A percentile compares a stretch with the other conserved stretches of the same genome.
Evolutionary conservation across 1,140 invertebrate species (phyloP).

Genomic region (Hylaeus volcanicus): DNA sequence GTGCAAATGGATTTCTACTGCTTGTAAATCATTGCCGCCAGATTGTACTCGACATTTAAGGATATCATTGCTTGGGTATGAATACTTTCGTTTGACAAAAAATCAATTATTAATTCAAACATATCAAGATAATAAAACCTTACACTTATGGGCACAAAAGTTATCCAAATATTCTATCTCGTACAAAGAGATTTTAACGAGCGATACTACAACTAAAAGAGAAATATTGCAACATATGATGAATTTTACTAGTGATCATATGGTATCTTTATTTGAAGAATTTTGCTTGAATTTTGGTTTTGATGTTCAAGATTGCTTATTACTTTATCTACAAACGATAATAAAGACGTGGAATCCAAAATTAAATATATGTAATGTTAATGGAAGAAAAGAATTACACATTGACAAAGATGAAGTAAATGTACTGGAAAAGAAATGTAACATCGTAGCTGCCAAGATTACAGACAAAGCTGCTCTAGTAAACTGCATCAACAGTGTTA

Average conservation of each 20-base stretch:
- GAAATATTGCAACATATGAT: slow-evolving; percentile 71
- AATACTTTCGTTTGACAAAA: slow-evolving; percentile 67
- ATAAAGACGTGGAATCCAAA: slow-evolving; percentile 75
- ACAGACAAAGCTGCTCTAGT: slow-evolving; percentile 66
- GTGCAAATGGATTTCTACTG: slow-evolving; percentile 54
- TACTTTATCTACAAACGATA: slow-evolving; percentile 72
- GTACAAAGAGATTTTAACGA: slow-evolving; percentile 71
- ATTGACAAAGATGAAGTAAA: slow-evolving; percentile 65
- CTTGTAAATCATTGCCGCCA: slow-evolving; percentile 52
- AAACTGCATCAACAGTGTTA: slow-evolving; percentile 49
- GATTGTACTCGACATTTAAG: slow-evolving; percentile 61
- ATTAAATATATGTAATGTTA: slow-evolving; percentile 47
- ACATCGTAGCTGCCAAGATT: slow-evolving; percentile 61
- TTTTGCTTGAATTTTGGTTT: slow-evolving; percentile 74
- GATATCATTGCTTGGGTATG: slow-evolving; percentile 65
- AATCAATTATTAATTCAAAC: slow-evolving; percentile 42
- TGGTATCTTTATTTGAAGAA: slow-evolving; percentile 67
- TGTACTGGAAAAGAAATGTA: slow-evolving; percentile 67
- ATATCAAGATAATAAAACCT: slow-evolving; percentile 57
- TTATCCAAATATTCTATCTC: slow-evolving; percentile 66
- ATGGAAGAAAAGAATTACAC: slow-evolving; percentile 62
- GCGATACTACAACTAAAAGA: slow-evolving; percentile 60
- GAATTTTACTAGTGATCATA: slow-evolving; percentile 57
- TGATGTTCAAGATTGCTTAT: slow-evolving; percentile 71
- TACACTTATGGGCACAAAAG: slow-evolving; percentile 69